Base-by-base conservation (phyloP, 2,888 invertebrate genomes). In the Tenthredo amoena region DNA sequence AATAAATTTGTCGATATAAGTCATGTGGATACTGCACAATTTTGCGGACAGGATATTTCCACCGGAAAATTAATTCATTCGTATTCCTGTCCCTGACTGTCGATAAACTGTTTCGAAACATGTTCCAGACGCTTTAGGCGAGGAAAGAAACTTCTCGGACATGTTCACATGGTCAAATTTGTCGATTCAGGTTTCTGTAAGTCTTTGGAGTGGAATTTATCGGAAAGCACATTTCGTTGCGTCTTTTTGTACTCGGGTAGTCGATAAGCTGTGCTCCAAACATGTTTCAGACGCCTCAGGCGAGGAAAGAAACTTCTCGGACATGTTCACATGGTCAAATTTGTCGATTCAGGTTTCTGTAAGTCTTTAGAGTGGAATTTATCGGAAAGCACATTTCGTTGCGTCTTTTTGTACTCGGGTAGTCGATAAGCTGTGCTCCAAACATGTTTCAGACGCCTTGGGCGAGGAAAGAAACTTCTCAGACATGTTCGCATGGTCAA, bases 1-100 rank as follows among this genome's bases (percentile, higher is more conserved):
- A 74, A 74, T 74, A 43, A 74, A 74, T 74, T 74, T 74, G 72
- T 74, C 72, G 72, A 74, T 74, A 43, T 31, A 43, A 74, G 40
- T 43, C 43, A 21, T 43, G 37, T 43, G 18, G 68, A 68, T 34
- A 15, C 31, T 68, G 68, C 34, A 34, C 68, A 34, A 18, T 68
- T 68, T 68, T 31, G 26, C 26, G 15, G 26, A 26, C 6, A 34
- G 72, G n/a, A 72, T n/a, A 72, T 72, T 40, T 18, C 18, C 71
- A 1, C 18, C 37, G 40, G 18, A 74, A 74, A 74, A 74, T 74
- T 62, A 12, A 3, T 31, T 12, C 10, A 12, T 31, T 55, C 18
- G 5, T 55, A n/a, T 18, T 7, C 7, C n/a, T n/a, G 26, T 26
- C 26, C 26, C 26, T 26, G 26, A 26, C 26, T 26, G 26, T 26